These are phyloP conservation scores for Bathybates hornii DNA, from an alignment of 2,113 vertebrate species.

Conservation along the genomic window DNA sequence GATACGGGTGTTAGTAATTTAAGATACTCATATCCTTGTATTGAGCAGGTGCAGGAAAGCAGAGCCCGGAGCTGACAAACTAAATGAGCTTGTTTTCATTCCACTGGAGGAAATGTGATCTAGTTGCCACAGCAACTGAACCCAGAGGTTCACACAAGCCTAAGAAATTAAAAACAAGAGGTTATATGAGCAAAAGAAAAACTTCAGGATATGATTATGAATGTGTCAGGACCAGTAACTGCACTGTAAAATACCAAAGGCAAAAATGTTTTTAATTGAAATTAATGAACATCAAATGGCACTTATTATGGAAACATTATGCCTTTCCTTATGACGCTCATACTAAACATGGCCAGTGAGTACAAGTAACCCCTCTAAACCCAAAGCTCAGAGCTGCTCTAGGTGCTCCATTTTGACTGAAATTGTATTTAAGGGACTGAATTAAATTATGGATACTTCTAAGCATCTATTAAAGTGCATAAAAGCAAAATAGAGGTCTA, in stretches of 20 bases:
- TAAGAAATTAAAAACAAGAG: neutral
- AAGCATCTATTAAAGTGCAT: neutral
- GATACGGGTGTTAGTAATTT: constrained; percentile 5
- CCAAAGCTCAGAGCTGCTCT: neutral
- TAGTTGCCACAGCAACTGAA: constrained; percentile 36
- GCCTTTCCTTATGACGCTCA: neutral
- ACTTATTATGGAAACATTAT: neutral
- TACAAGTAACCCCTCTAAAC: neutral
- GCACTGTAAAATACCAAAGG: neutral
- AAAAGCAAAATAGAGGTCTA: neutral
- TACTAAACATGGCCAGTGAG: neutral
- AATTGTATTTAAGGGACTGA: neutral
- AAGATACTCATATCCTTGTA: neutral
- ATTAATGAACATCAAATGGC: neutral
- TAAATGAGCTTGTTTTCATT: constrained; percentile 42
- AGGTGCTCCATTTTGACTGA: accelerated
- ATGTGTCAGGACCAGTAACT: neutral
- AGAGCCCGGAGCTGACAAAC: constrained; percentile 6
- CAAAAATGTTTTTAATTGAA: neutral
- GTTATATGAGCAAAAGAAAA: neutral
- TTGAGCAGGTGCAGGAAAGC: constrained; percentile 10
- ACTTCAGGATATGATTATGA: neutral
- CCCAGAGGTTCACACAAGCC: neutral
- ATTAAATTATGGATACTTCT: neutral
- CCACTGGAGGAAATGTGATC: constrained; percentile 21